phyloP scores from a whole-genome alignment of 2,113 vertebrate species.

The Nannospalax galili region DNA sequence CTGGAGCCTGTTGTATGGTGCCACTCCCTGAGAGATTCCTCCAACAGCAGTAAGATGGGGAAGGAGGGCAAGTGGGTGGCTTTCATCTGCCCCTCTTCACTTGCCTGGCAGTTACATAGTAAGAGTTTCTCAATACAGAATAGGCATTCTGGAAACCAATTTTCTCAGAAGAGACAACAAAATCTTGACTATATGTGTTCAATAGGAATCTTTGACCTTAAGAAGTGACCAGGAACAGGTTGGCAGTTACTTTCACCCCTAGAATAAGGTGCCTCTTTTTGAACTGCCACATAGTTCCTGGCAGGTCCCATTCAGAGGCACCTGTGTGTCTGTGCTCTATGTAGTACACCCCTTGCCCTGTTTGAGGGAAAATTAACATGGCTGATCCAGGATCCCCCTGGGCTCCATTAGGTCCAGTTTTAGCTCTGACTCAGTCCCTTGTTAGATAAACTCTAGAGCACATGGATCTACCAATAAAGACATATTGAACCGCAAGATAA shows the following conservation, averaged over 20 bases:
- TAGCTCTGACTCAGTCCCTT: not conserved
- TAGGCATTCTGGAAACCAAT: not conserved
- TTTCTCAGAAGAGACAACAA: slow-evolving; percentile 42
- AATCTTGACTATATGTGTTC: not conserved
- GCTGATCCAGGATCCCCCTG: not conserved
- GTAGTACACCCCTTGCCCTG: not conserved
- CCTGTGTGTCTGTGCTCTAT: not conserved
- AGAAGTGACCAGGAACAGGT: not conserved
- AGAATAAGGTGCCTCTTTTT: not conserved
- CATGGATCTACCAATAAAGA: not conserved
- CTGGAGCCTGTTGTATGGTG: not conserved
- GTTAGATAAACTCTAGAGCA: not conserved
- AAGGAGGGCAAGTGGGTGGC: not conserved
- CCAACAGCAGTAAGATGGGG: not conserved
- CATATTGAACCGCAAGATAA: not conserved
- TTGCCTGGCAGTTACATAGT: not conserved
- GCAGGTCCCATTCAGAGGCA: not conserved
- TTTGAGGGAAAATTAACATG: not conserved
- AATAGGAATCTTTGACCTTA: slow-evolving; percentile 18
- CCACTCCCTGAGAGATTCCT: not conserved
- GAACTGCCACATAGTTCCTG: not conserved
- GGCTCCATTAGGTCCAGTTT: not conserved
- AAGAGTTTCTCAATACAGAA: slow-evolving; percentile 15
- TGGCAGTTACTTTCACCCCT: not conserved
- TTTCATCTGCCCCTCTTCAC: not conserved